phyloP scores from a whole-genome alignment of 2,113 vertebrate genomes.

The Pagrus major region DNA sequence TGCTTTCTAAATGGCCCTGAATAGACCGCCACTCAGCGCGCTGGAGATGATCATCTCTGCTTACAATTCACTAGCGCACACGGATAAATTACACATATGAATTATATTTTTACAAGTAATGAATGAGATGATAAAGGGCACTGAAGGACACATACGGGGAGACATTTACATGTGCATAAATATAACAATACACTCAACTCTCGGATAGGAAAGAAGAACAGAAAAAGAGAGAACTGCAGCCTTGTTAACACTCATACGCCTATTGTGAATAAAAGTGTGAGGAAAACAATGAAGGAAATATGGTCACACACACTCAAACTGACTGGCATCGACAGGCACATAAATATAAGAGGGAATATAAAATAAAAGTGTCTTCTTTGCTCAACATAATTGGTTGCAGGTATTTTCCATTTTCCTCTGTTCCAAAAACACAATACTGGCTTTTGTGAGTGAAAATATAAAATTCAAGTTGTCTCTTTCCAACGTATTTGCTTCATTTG shows the following conservation, averaged over 20 bases:
- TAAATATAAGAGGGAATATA: neutral
- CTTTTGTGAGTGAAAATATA: neutral
- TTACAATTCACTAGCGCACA: constrained; percentile 17
- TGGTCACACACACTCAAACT: neutral
- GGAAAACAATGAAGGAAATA: neutral
- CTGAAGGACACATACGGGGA: neutral
- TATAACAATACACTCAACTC: neutral
- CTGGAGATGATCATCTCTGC: constrained; percentile 32
- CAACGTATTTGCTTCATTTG: constrained; percentile 5
- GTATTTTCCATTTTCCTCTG: neutral
- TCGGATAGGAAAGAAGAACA: neutral
- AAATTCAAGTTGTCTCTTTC: neutral
- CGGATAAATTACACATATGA: constrained; percentile 6
- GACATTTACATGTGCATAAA: neutral
- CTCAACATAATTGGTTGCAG: neutral
- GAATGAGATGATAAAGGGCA: constrained; percentile 30
- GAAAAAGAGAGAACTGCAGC: neutral
- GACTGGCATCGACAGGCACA: neutral
- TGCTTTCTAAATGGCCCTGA: constrained; percentile 53
- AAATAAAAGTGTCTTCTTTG: neutral
- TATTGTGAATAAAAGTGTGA: neutral
- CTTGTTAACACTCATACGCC: neutral
- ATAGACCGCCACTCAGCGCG: constrained; percentile 17
- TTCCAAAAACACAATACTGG: neutral
- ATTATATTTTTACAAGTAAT: constrained; percentile 6